Evolutionary conservation across 2,888 invertebrate genomes (phyloP), one percentile per base, ranked within the genome.

Genomic region (Dryocosmus kuriphilus): DNA sequence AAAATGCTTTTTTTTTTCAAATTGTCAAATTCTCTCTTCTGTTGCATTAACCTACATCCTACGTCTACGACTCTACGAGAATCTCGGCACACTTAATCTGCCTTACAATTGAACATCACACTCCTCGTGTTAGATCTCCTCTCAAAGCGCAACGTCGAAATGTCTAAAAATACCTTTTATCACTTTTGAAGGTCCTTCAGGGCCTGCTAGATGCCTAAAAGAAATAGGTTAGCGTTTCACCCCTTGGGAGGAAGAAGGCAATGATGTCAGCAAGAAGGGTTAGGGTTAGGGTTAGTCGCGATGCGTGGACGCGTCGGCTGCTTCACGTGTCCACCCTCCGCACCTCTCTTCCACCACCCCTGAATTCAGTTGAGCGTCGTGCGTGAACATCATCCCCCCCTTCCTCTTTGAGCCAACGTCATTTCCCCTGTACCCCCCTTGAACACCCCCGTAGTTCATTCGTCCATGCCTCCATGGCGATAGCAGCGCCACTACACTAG

Each of bases 261-360:
- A 32, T 32, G 67, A 63, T 57, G 71, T 38, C 35, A 75, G 62
- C 62, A 77, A 74, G 60, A 73, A 76, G 77, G 83, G 78, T 73
- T 79, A 76, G 77, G 83, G 78, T 73, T 79, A 76, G 76, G 51
- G 82, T 77, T 78, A 78, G 81, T 76, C 81, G 80, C 80, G 80
- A 80, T 84, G 85, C 85, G 86, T 84, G 82, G 85, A 83, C 84
- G 86, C 85, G 86, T 87, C 86, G 82, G 71, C 27, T 83, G n/a
- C 85, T 87, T 89, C 89, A 88, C 88, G 89, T 89, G 88, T 87
- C 86, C 85, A 86, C 86, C 83, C 82, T 79, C 85, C 84, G 82
- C 80, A 71, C 71, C 11, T 67, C 77, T 65, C 78, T 77, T 32
- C 76, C 75, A 63, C 67, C 74, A 51, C 74, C 55, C 46, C 19